Base-by-base conservation (phyloP, 2,113 vertebrate genomes). In the Larimichthys polyactis region DNA sequence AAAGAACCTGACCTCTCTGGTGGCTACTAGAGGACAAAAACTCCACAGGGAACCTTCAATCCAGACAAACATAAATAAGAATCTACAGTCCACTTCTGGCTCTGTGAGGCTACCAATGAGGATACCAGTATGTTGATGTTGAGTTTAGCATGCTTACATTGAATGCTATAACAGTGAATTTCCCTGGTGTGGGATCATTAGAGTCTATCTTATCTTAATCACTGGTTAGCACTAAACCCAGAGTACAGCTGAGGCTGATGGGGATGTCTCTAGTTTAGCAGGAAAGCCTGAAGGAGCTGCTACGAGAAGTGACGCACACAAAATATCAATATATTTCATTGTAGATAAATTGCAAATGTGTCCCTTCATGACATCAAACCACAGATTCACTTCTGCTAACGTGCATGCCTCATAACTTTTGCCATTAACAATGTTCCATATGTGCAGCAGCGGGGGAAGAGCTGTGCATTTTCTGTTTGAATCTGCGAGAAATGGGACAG, bases 401-500 rank as follows among this genome's bases (percentile, higher is more conserved):
- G 32, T 60, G 44, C 20, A 2, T n/a, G 17, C 36, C 11, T 57
- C 49, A 48, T 40, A 15, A 22, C 19, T 48, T 63, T 22, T 19
- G 17, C 46, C 20, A 14, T 73, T 48, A 62, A 55, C 58, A 65
- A 12, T 19, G 7, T 29, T 57, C 11, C 1, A 9, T 16, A 11
- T 11, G 22, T 58, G 71, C 55, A 62, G 72, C 60, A 62, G 76
- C 20, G 52, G 14, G 19, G 22, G 54, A 43, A 11, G 27, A 76
- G 29, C 48, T 59, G 49, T 57, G 24, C n/a, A 36, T 27, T 22
- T 81, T 85, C 24, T 76, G 40, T 62, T 72, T 27, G n/a, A 48
- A 63, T 43, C 12, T 29, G 54, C 76, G 29, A 72, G 24, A 87
- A 86, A 62, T 4, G 0, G 70, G 27, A 65, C 32, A 11, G 60